Conservation (phyloP, 2,113 vertebrate species). For the Anolis carolinensis region DNA sequence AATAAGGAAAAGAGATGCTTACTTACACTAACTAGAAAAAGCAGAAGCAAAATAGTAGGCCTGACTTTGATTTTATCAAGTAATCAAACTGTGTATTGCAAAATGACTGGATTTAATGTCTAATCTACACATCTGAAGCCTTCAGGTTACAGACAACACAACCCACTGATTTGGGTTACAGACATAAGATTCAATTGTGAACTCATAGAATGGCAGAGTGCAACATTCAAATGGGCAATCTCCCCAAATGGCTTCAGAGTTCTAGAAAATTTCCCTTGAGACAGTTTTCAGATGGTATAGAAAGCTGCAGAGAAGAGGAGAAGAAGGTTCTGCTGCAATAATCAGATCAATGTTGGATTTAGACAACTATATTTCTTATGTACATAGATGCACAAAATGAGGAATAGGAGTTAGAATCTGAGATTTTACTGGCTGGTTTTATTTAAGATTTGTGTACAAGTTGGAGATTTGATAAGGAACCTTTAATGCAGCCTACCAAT, state of each 20-base stretch:
- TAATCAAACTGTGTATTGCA: slow-evolving; percentile 70
- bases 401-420: not conserved
- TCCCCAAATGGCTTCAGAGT: not conserved
- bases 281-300: not conserved
- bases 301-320: not conserved
- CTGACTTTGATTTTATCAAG: slow-evolving; percentile 75
- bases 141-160: slow-evolving; percentile 43
- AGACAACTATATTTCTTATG: not conserved
- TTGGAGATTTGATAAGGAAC: too few relatives aligned
- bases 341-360: not conserved
- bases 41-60: slow-evolving; percentile 62
- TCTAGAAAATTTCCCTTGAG: not conserved
- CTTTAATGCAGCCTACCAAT: too few relatives aligned
- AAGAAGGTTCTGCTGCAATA: not conserved
- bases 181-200: not conserved
- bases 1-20: slow-evolving; percentile 70
- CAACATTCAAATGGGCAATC: not conserved
- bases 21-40: slow-evolving; percentile 69
- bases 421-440: not conserved
- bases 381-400: too few relatives aligned
- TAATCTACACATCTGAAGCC: slow-evolving; percentile 63
- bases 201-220: not conserved
- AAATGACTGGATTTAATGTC: slow-evolving; percentile 71
- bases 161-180: slow-evolving; percentile 43
- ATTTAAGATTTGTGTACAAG: too few relatives aligned